phyloP scores from a whole-genome alignment of 2,888 invertebrate genomes.

The Lasioglossum villosulum region DNA sequence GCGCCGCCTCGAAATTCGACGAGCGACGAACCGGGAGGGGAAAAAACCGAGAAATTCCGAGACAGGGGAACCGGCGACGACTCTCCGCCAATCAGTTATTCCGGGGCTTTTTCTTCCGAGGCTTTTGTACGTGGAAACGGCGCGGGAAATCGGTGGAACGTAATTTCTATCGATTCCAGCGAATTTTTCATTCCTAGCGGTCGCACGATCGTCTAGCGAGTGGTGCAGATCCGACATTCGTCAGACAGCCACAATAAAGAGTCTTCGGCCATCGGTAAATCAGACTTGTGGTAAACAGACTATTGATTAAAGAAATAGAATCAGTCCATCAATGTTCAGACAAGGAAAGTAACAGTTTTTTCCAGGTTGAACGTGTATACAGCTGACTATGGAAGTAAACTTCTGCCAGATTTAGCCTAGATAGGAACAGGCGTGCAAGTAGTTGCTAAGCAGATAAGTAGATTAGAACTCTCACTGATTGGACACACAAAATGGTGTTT shows the following conservation, averaged over 20 bases:
- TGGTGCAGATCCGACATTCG: background rate
- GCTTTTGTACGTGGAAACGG: background rate
- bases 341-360: background rate
- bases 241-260: background rate
- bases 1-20: conserved; percentile 54
- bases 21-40: conserved; percentile 18
- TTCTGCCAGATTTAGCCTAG: background rate
- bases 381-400: background rate
- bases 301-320: background rate
- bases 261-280: background rate
- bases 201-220: background rate
- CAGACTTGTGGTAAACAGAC: background rate
- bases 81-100: background rate
- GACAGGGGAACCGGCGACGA: no score
- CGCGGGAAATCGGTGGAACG: background rate
- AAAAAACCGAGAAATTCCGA: conserved; percentile 9
- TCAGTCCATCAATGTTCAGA: background rate
- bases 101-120: background rate
- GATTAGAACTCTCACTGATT: background rate
- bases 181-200: background rate
- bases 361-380: no score
- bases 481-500: background rate
- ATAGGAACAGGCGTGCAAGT: background rate
- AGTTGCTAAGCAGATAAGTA: conserved; percentile 5
- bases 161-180: background rate